Evolutionary conservation across 2,888 invertebrate species (phyloP), one percentile per base, ranked within the genome.

Genomic region (Euphydryas editha): DNA sequence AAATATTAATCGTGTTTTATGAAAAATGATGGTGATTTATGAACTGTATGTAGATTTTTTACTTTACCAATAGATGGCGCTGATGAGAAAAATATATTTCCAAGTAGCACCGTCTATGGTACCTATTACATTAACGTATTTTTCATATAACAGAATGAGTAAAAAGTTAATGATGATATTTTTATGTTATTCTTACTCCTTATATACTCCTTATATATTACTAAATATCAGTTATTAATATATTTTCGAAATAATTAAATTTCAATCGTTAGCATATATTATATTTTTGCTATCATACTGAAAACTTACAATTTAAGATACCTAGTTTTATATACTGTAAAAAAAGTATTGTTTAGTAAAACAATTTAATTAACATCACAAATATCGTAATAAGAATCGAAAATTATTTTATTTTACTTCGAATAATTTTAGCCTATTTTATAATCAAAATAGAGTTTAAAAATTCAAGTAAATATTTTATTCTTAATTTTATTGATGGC

Each of bases 371-470:
- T 30, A 30, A 36, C 8, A 39, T 55, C 55, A 20, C 21, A 56
- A 18, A 42, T 10, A 3, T 21, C n/a, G 20, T 36, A 59, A 13
- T 44, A 10, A n/a, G 7, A 44, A 24, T 30, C 44, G 20, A 39
- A 15, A 4, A 18, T 51, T 8, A 60, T 20, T 24, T 17, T 39
- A 18, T 7, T 21, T 39, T 21, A 37, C 36, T 56, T 56, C 36
- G 21, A 56, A 42, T 13, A 24, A 30, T 62, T 69, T 62, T 55
- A 62, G 55, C 61, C 69, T 64, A 56, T 69, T 69, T 69, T 69
- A 47, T 11, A 56, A 21, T 20, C 18, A 67, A 69, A 69, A 67
- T 69, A 67, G 67, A 21, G 60, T 55, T 59, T 55, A 64, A 61
- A 67, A 64, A 62, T 59, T 39, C 17, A 17, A 56, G 39, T n/a